Evolutionary conservation across 2,113 vertebrate species (phyloP).

Genomic region (Platysteira castanea): DNA sequence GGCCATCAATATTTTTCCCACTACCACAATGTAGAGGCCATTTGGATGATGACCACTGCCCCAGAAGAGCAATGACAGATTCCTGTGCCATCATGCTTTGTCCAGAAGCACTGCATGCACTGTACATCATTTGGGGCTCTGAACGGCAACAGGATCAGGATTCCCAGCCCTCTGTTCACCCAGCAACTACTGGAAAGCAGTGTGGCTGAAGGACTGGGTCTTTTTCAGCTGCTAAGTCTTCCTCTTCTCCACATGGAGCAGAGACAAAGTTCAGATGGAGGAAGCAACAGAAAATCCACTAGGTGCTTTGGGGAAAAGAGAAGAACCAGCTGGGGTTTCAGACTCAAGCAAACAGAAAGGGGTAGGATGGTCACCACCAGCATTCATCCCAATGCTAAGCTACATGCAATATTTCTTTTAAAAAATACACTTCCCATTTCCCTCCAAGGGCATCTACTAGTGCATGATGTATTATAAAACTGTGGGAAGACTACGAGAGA

Average conservation of each 20-base stretch:
- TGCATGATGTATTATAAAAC: not conserved
- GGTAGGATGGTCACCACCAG: not conserved
- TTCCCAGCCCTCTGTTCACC: not conserved
- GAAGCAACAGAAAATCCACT: not conserved
- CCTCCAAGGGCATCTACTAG: not conserved
- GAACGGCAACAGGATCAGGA: not conserved
- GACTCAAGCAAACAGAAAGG: not conserved
- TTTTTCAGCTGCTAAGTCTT: not conserved
- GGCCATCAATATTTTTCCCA: not conserved
- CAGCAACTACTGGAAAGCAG: not conserved
- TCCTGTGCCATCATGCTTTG: not conserved
- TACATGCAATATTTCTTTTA: not conserved
- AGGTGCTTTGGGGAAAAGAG: not conserved
- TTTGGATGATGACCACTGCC: not conserved
- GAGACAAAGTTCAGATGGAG: not conserved
- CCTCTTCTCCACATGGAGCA: not conserved
- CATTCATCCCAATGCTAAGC: rapidly evolving
- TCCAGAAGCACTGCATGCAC: not conserved
- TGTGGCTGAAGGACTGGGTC: not conserved
- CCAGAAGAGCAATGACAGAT: not conserved
- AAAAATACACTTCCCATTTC: not conserved
- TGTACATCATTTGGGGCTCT: not conserved
- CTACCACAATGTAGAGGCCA: not conserved
- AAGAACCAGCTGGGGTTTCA: not conserved
- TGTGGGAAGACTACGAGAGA: not conserved